Conservation (phyloP, 2,888 invertebrate species). For the Drosophila ezoana region DNA sequence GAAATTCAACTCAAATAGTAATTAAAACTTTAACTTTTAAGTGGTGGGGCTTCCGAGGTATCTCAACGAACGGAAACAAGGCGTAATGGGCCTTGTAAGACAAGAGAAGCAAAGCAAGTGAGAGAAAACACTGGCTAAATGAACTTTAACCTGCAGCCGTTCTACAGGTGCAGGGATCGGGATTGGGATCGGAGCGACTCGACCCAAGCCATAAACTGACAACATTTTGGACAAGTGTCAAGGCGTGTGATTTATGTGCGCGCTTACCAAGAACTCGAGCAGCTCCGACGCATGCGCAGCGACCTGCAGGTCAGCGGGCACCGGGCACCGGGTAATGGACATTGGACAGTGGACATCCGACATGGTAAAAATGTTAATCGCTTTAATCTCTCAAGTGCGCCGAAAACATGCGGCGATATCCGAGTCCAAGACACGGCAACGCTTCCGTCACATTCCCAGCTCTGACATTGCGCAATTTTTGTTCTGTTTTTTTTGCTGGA, state of each 20-base stretch:
- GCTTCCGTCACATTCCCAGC: slow-evolving; percentile 77
- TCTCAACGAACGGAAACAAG: slow-evolving; percentile 69
- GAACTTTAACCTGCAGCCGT: slow-evolving; percentile 69
- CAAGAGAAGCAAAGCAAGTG: slow-evolving; percentile 32
- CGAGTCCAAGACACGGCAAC: slow-evolving; percentile 60
- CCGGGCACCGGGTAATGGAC: slow-evolving; percentile 10
- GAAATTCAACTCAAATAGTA: slow-evolving; percentile 77
- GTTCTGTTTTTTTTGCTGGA: slow-evolving; percentile 40
- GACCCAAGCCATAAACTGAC: slow-evolving; percentile 74
- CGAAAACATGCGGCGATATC: slow-evolving; percentile 78
- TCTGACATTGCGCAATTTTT: slow-evolving; percentile 70
- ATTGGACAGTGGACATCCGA: slow-evolving; percentile 32
- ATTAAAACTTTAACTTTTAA: slow-evolving; percentile 75
- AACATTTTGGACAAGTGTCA: slow-evolving; percentile 77
- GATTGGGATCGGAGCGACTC: slow-evolving; percentile 32
- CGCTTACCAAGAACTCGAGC: slow-evolving; percentile 75
- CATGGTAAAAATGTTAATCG: slow-evolving; percentile 79
- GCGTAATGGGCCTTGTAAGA: slow-evolving; percentile 76
- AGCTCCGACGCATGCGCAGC: slow-evolving; percentile 73
- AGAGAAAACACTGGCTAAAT: slow-evolving; percentile 41
- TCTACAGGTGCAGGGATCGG: slow-evolving; percentile 63
- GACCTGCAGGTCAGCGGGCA: slow-evolving; percentile 60
- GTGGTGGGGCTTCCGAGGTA: slow-evolving; percentile 52
- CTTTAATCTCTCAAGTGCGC: slow-evolving; percentile 80
- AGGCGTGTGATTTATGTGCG: slow-evolving; percentile 74